Conservation (phyloP, 1,140 invertebrate genomes). For the Limonius californicus region DNA sequence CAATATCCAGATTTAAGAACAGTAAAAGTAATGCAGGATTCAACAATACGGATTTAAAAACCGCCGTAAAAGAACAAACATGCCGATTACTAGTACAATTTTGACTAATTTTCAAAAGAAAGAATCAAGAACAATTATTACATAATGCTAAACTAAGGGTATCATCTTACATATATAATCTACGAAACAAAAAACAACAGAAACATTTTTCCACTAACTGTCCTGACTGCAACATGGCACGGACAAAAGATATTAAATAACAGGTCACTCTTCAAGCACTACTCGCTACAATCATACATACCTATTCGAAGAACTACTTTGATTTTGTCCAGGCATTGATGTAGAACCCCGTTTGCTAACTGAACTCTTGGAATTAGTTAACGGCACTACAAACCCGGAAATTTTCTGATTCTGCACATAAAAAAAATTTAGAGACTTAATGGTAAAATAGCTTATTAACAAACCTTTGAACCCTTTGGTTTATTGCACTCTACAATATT, state of each 20-base stretch:
- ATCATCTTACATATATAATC: background rate
- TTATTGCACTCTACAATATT: conserved; percentile 76
- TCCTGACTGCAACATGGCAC: too few relatives aligned
- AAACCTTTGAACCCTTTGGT: conserved; percentile 62
- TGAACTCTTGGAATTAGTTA: conserved; percentile 44
- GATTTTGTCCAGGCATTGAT: conserved; percentile 40
- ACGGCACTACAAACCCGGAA: conserved; percentile 37
- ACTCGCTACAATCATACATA: conserved; percentile 29
- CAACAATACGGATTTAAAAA: background rate
- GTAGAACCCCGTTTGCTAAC: conserved; percentile 46
- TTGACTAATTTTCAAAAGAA: background rate
- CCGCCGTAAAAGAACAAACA: background rate
- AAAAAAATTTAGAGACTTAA: too few relatives aligned
- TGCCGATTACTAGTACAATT: background rate
- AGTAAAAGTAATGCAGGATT: background rate
- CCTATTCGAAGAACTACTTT: conserved; percentile 44
- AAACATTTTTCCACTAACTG: background rate
- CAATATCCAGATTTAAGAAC: too few relatives aligned
- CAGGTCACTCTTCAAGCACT: background rate
- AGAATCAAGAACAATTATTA: background rate
- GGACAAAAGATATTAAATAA: background rate
- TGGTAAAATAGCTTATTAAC: too few relatives aligned
- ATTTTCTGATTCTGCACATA: conserved; percentile 46
- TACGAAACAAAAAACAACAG: background rate
- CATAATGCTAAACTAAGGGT: background rate